phyloP scores from a whole-genome alignment of 2,797 vertebrate genomes.

The Scomberomorus guttatus region DNA sequence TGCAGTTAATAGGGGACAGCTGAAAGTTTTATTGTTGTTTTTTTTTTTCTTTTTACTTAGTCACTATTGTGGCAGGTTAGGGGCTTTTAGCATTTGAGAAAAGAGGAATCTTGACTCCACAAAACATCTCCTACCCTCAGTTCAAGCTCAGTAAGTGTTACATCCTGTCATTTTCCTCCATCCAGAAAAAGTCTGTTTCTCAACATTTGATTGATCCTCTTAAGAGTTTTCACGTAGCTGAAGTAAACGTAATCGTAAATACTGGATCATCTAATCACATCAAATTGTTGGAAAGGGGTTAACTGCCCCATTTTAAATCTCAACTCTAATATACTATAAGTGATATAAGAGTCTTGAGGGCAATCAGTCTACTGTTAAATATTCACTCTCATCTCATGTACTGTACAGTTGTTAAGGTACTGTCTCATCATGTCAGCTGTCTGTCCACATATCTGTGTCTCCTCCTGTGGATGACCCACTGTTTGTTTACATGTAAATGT shows the following conservation, averaged over 20 bases:
- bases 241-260: slow-evolving; percentile 14
- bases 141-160: slow-evolving; percentile 38
- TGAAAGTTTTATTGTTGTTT: slow-evolving; percentile 22
- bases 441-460: slow-evolving; percentile 52
- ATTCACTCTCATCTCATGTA: slow-evolving; percentile 43
- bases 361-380: slow-evolving; percentile 27
- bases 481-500: slow-evolving; percentile 80
- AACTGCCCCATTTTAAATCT: slow-evolving; percentile 6
- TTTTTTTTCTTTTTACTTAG: slow-evolving; percentile 16
- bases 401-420: slow-evolving; percentile 55
- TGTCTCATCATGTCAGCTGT: slow-evolving; percentile 61
- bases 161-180: slow-evolving; percentile 34
- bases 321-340: slow-evolving; percentile 7
- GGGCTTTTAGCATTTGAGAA: slow-evolving; percentile 40
- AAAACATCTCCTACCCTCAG: slow-evolving; percentile 28
- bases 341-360: slow-evolving; percentile 23
- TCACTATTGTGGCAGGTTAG: slow-evolving; percentile 38
- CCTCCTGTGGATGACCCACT: slow-evolving; percentile 53
- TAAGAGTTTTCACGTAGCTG: slow-evolving; percentile 10
- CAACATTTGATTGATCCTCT: slow-evolving; percentile 8
- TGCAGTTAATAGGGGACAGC: slow-evolving; percentile 55
- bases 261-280: slow-evolving; percentile 23
- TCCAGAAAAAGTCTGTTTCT: slow-evolving; percentile 14
- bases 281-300: neutral
- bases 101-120: slow-evolving; percentile 14